These are phyloP conservation scores for Zoanthus gigantus DNA, from an alignment of 92 coral and sea anemone genomes.

Conservation along the genomic window DNA sequence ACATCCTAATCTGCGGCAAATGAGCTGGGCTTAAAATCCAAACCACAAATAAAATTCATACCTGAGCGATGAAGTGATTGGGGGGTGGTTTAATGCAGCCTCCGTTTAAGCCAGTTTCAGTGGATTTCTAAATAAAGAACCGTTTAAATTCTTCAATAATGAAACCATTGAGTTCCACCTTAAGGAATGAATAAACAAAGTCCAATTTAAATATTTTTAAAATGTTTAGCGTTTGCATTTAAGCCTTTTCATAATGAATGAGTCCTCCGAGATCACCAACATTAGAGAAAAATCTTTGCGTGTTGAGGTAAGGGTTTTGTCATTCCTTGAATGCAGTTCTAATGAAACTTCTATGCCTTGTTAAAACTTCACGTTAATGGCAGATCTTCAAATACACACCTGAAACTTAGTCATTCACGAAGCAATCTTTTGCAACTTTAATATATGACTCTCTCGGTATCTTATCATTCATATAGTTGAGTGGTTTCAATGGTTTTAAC, in stretches of 20 bases:
- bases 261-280: neutral
- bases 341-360: neutral
- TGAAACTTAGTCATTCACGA: neutral
- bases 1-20: slow-evolving; percentile 41
- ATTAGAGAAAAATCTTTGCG: neutral
- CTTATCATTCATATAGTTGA: neutral
- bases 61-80: slow-evolving; percentile 9
- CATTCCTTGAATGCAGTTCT: neutral
- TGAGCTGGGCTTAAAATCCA: neutral
- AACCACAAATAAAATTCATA: slow-evolving; percentile 21
- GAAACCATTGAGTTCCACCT: neutral
- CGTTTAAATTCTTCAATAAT: neutral
- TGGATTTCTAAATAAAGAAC: slow-evolving; percentile 23
- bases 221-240: neutral
- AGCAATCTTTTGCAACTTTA: neutral
- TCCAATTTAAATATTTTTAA: neutral
- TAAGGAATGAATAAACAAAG: neutral
- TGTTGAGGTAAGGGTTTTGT: neutral
- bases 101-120: slow-evolving; percentile 31
- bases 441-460: neutral
- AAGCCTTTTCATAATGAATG: neutral
- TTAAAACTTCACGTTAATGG: neutral
- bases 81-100: neutral
- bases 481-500: neutral
- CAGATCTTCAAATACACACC: neutral